A percentile compares a stretch with the other conserved stretches of the same genome.
Conservation (phyloP, 1,140 invertebrate species). For the Augochlora pura region DNA sequence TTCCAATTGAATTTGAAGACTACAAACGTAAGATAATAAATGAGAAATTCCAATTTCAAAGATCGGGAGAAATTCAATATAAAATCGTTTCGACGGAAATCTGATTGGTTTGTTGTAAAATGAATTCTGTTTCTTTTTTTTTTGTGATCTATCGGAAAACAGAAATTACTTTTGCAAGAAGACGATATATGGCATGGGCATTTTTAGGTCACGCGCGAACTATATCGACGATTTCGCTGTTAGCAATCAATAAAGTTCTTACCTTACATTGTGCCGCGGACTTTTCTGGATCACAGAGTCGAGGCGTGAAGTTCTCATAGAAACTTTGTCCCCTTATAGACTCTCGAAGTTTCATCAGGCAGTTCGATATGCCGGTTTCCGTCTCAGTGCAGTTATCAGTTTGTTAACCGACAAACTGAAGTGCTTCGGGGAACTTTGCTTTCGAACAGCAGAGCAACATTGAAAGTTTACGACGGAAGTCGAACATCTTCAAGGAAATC, state of each 20-base stretch:
- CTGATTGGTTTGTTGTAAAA: too few relatives aligned
- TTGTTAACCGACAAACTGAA: constrained; percentile 47
- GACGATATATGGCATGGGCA: too few relatives aligned
- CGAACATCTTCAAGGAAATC: background rate
- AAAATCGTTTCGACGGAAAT: too few relatives aligned
- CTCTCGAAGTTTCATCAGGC: constrained; percentile 38
- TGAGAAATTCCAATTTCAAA: too few relatives aligned
- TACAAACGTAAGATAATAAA: too few relatives aligned
- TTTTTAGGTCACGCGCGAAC: too few relatives aligned
- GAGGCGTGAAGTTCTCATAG: background rate
- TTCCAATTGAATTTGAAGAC: too few relatives aligned
- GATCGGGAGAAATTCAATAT: too few relatives aligned
- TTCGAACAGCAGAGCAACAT: background rate
- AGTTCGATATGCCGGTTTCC: constrained; percentile 49
- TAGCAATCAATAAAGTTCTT: background rate
- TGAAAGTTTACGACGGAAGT: constrained; percentile 23
- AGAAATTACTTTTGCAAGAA: too few relatives aligned
- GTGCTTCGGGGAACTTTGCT: constrained; percentile 10
- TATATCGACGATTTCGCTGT: background rate
- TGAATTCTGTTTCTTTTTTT: too few relatives aligned
- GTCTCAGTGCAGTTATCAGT: constrained; percentile 45
- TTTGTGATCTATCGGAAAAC: too few relatives aligned
- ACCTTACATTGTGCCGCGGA: background rate
- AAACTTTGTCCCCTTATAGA: constrained; percentile 18
- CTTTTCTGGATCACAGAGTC: background rate